A percentile compares a stretch with the other conserved stretches of the same genome.
phyloP scores from a whole-genome alignment of 2,113 vertebrate species.

The Cephalopterus ornatus region DNA sequence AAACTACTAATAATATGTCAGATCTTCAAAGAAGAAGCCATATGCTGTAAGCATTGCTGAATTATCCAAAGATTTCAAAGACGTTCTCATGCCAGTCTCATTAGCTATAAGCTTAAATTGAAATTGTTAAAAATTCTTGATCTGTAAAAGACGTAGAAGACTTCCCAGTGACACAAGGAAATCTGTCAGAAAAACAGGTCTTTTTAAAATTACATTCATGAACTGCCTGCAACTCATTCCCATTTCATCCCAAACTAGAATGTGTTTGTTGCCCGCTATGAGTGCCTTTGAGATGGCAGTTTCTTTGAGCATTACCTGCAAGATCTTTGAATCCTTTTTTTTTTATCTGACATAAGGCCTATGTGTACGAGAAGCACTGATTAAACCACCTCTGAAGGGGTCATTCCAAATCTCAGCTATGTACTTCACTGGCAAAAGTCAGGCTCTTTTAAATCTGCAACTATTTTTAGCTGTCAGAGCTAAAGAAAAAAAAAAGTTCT shows the following conservation, averaged over 20 bases:
- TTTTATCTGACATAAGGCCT: fast-evolving
- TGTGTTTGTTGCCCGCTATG: fast-evolving
- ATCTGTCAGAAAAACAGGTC: neutral
- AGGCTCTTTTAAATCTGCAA: neutral
- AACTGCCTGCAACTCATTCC: neutral
- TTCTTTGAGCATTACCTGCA: neutral
- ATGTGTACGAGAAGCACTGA: neutral
- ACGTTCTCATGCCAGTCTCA: neutral
- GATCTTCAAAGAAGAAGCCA: constrained; percentile 2
- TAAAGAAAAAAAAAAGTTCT: neutral
- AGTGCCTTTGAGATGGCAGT: neutral
- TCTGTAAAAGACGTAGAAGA: neutral
- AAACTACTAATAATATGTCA: constrained; percentile 11
- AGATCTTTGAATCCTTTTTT: neutral
- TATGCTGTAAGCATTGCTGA: constrained; percentile 3
- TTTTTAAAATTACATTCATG: neutral
- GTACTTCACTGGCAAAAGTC: neutral
- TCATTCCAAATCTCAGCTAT: neutral
- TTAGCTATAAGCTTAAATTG: neutral
- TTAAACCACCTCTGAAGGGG: neutral
- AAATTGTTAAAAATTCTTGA: neutral
- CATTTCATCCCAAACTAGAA: neutral
- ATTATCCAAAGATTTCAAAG: constrained; percentile 13
- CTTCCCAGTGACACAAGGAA: neutral
- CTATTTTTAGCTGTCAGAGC: neutral